Evolutionary conservation across 2,888 invertebrate species (phyloP).

Genomic region (Myopa testacea): DNA sequence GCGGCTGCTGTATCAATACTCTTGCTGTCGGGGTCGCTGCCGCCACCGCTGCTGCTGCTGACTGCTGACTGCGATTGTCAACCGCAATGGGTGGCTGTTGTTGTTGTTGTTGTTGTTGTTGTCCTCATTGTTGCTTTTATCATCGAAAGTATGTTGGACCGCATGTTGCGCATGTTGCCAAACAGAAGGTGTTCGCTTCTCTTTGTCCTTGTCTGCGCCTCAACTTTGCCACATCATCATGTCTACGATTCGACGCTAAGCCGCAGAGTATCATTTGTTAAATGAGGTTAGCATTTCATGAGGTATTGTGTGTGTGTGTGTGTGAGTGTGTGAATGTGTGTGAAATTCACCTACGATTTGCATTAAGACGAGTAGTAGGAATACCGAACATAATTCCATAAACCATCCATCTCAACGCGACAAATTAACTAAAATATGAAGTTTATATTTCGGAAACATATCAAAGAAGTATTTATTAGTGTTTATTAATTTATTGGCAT

Average conservation of each 20-base stretch:
- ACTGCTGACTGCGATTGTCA: constrained; percentile 10
- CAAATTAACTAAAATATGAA: not conserved
- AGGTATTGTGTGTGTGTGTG: not conserved
- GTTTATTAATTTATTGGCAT: too few species aligned
- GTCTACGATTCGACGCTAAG: not conserved
- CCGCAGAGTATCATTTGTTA: constrained; percentile 19
- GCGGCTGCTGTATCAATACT: constrained; percentile 31
- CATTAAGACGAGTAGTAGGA: not conserved
- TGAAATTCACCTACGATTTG: constrained; percentile 45
- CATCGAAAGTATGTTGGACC: constrained; percentile 39
- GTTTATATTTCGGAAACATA: too few species aligned
- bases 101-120: not conserved
- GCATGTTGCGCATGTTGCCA: constrained; percentile 49
- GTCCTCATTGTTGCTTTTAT: constrained; percentile 10
- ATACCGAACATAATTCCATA: not conserved
- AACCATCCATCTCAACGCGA: not conserved
- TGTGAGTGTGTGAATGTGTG: not conserved
- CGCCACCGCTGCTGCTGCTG: constrained; percentile 1
- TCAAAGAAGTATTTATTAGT: too few species aligned
- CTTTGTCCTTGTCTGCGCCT: not conserved
- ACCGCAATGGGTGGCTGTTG: constrained; percentile 14
- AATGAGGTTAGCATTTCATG: constrained; percentile 2
- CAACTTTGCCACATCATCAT: not conserved
- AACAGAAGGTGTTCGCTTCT: constrained; percentile 40
- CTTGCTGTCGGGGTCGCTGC: constrained; percentile 9